Evolutionary conservation across 2,113 vertebrate species (phyloP), one percentile per base, ranked within the genome.

Genomic region (Hippocampus mohnikei): DNA sequence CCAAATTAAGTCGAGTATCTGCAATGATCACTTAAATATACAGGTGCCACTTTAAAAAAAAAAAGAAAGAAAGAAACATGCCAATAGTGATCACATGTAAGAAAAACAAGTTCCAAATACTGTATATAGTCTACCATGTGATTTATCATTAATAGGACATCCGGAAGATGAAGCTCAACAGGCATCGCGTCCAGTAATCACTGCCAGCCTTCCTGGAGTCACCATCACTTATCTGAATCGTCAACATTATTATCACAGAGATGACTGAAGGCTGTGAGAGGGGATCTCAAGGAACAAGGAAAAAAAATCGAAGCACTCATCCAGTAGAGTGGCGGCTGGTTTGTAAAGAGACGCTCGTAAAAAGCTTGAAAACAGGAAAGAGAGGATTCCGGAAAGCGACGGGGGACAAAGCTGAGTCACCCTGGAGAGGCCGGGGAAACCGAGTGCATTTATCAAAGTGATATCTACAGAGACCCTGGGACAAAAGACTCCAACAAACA

Each of bases 311-410:
- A n/a, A 71, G 44, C 52, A 74, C 48, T 50, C 58, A 5, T 78
- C 65, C 48, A 33, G 18, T 13, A 64, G 13, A 29, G 25, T 44
- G 60, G 27, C 46, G 33, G 8, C 25, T 66, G 52, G 68, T 60
- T 71, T 63, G 53, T 72, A 59, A 40, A 73, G 9, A 72, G 66
- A 41, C 79, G 58, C 29, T 55, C 65, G 42, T 15, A 21, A 60
- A 77, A 71, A n/a, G 60, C 63, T 72, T 41, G 69, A 83, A 85
- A 88, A 88, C 83, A 85, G 90, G 85, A 90, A 85, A 73, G 67
- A 88, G 74, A 89, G 87, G 82, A 88, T 87, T 89, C 83, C 78
- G 41, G 79, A 90, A 79, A 76, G 50, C 5, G 67, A 65, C 64
- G 67, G 67, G 55, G 65, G 77, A 84, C 63, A 71, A 71, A 84